phyloP scores from a whole-genome alignment of 2,888 invertebrate genomes.

The Cosmia trapezina region DNA sequence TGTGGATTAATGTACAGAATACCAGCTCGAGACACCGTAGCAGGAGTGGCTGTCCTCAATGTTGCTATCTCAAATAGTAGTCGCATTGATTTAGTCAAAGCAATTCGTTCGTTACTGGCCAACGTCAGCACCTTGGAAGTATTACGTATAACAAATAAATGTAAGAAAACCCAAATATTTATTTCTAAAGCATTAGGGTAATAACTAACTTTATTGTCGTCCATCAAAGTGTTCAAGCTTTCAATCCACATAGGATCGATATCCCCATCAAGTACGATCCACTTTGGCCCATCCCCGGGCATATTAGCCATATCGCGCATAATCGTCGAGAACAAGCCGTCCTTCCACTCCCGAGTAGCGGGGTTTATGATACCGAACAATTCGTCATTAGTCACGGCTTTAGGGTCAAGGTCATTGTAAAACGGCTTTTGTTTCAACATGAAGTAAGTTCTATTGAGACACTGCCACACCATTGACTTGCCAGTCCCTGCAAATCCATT shows the following conservation, averaged over 20 bases:
- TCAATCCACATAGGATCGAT: conserved; percentile 99
- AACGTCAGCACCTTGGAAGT: conserved; percentile 93
- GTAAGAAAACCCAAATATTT: conserved; percentile 1
- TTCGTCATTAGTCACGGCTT: conserved; percentile 98
- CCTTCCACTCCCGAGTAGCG: conserved; percentile 97
- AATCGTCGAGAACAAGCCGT: conserved; percentile 97
- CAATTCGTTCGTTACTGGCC: conserved; percentile 98
- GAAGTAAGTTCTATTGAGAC: conserved; percentile 94
- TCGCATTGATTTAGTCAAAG: conserved; percentile 96
- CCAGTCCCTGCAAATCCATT: conserved; percentile 97
- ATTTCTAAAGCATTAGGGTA: background rate
- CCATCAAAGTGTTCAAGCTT: conserved; percentile 98
- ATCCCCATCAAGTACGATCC: conserved; percentile 98
- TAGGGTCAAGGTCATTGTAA: conserved; percentile 98
- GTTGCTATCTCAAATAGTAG: conserved; percentile 98
- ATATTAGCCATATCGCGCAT: conserved; percentile 98
- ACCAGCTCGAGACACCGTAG: conserved; percentile 98
- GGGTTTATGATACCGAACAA: conserved; percentile 98
- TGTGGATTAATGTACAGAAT: conserved; percentile 98
- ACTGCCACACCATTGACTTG: conserved; percentile 98
- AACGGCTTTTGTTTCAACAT: conserved; percentile 95
- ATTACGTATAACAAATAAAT: background rate
- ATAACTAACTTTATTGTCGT: conserved; percentile 96
- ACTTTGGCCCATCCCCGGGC: conserved; percentile 96
- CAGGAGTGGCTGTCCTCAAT: conserved; percentile 97